These are phyloP conservation scores for Pachycephus smyrnensis DNA, from an alignment of 2,888 invertebrate species.

Conservation along the genomic window DNA sequence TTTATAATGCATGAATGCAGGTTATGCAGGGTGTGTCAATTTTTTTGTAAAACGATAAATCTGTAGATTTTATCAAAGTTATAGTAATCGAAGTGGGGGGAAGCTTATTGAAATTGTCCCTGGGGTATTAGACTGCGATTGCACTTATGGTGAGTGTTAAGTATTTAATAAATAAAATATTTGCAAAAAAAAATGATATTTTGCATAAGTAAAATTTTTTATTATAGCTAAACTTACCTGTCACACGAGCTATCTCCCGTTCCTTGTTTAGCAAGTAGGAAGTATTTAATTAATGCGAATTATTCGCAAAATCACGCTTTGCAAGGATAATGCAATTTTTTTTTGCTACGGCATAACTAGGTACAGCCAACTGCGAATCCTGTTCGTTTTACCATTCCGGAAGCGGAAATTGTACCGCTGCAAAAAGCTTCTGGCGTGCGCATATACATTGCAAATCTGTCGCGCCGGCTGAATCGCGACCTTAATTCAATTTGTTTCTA, in stretches of 20 bases:
- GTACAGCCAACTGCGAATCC: neutral
- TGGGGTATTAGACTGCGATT: neutral
- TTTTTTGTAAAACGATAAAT: neutral
- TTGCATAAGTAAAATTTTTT: too few relatives aligned
- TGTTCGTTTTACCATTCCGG: neutral
- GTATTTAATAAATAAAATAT: neutral
- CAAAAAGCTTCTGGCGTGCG: neutral
- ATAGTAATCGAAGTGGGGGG: too few relatives aligned
- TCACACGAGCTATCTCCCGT: neutral
- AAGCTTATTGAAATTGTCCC: neutral
- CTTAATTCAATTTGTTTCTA: slow-evolving; percentile 2
- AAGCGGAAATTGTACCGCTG: neutral
- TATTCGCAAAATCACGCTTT: neutral
- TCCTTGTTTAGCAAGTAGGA: neutral
- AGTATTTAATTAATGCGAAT: neutral
- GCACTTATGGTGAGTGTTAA: neutral
- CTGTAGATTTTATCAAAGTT: neutral
- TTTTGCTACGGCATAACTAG: neutral
- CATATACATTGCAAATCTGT: neutral
- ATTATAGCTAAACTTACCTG: neutral
- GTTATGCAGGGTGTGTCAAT: neutral
- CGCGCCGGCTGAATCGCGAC: neutral
- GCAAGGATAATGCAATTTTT: neutral
- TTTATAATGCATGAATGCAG: slow-evolving; percentile 3
- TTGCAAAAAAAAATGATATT: too few relatives aligned